phyloP scores from a whole-genome alignment of 2,888 invertebrate species.

The Machimus rusticus region DNA sequence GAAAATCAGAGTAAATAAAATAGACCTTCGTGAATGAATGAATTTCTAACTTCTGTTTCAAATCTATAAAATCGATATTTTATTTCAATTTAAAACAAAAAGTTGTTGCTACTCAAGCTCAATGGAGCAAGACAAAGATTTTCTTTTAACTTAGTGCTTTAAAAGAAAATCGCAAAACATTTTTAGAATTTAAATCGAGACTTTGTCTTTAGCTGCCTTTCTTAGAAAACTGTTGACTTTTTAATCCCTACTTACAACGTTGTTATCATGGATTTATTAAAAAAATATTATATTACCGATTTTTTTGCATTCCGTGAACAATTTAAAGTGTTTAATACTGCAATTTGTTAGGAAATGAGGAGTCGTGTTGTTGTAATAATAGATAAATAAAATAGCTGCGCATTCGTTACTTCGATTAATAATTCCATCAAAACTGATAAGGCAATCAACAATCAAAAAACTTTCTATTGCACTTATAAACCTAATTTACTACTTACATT shows the following conservation, averaged over 20 bases:
- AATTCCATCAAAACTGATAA: not conserved
- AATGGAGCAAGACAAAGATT: no score
- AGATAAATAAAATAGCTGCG: not conserved
- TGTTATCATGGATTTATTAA: not conserved
- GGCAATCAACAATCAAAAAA: not conserved
- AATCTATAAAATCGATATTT: not conserved
- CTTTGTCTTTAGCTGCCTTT: not conserved
- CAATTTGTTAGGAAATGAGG: not conserved
- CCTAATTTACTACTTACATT: not conserved
- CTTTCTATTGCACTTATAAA: not conserved
- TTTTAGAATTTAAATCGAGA: not conserved
- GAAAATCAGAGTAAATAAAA: no score
- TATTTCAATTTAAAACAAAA: not conserved
- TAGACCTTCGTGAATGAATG: not conserved
- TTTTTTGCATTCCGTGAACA: no score
- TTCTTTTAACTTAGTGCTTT: no score
- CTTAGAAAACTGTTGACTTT: not conserved
- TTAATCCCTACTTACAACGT: not conserved
- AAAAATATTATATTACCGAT: not conserved
- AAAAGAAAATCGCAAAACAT: no score
- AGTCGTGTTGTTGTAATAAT: not conserved
- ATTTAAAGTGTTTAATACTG: not conserved
- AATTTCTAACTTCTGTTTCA: not conserved
- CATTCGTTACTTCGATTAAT: not conserved
- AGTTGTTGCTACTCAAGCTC: no score